phyloP scores from a whole-genome alignment of 2,888 invertebrate genomes.

The Halictus ligatus region DNA sequence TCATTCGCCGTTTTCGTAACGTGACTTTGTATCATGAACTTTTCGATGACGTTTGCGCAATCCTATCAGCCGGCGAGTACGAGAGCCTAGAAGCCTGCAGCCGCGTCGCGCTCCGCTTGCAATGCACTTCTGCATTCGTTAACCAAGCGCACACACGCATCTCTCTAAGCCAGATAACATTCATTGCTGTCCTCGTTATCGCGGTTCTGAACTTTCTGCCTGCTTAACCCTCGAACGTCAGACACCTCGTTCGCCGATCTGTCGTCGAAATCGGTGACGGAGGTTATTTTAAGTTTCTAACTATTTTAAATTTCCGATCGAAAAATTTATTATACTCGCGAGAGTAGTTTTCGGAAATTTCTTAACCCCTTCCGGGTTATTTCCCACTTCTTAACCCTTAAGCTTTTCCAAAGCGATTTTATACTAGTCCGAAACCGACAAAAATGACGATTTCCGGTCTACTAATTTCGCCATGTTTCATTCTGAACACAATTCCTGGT shows the following conservation, averaged over 20 bases:
- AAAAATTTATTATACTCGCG: too few species aligned
- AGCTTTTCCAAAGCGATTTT: too few species aligned
- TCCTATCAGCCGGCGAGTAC: slow-evolving; percentile 67
- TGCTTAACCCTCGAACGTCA: not conserved
- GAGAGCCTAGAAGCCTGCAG: slow-evolving; percentile 42
- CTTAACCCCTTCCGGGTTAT: too few species aligned
- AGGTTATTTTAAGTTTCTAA: too few species aligned
- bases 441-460: too few species aligned
- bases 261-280: not conserved
- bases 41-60: slow-evolving; percentile 83
- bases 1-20: slow-evolving; percentile 75
- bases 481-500: not conserved
- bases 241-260: not conserved
- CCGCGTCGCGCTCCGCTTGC: slow-evolving; percentile 27
- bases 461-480: too few species aligned
- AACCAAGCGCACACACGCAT: slow-evolving; percentile 12
- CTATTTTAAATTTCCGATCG: too few species aligned
- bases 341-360: too few species aligned
- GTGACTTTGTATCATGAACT: slow-evolving; percentile 84
- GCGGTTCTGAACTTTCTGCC: slow-evolving; percentile 17
- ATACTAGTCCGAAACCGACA: too few species aligned
- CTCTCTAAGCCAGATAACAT: slow-evolving; percentile 46
- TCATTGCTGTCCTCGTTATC: slow-evolving; percentile 2
- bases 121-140: slow-evolving; percentile 45
- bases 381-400: too few species aligned